Conservation (phyloP, 1,140 invertebrate genomes). For the Colletes gigas region DNA sequence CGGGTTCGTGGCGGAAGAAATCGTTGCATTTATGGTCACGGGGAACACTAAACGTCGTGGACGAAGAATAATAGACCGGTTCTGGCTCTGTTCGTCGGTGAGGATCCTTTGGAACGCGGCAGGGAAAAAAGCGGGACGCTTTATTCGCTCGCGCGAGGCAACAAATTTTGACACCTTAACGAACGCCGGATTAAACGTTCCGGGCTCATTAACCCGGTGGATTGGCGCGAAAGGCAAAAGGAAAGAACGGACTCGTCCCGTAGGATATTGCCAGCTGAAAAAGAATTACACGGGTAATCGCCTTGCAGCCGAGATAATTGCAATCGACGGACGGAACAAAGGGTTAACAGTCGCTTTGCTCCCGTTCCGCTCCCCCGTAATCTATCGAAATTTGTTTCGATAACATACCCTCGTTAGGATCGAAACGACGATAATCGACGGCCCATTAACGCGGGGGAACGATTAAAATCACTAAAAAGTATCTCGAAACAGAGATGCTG, state of each 20-base stretch:
- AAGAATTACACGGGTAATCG: slow-evolving; percentile 51
- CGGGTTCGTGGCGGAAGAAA: too few relatives aligned
- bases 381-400: slow-evolving; percentile 28
- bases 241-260: neutral
- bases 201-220: slow-evolving; percentile 32
- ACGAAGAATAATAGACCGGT: too few relatives aligned
- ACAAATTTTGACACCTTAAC: slow-evolving; percentile 47
- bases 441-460: too few relatives aligned
- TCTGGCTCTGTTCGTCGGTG: too few relatives aligned
- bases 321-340: slow-evolving; percentile 44
- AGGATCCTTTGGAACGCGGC: too few relatives aligned
- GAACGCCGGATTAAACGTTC: slow-evolving; percentile 41
- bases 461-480: too few relatives aligned
- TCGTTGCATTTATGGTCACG: too few relatives aligned
- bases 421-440: neutral
- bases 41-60: too few relatives aligned
- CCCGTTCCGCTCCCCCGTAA: neutral
- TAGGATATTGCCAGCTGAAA: slow-evolving; percentile 27
- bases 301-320: slow-evolving; percentile 35
- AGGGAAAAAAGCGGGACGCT: neutral
- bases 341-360: slow-evolving; percentile 21
- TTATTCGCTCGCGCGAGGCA: too few relatives aligned
- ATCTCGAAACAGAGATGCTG: too few relatives aligned
- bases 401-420: neutral
- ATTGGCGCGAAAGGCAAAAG: slow-evolving; percentile 10